Percentiles rank a stretch among this genome's conserved stretches.
Conservation (phyloP, 2,888 invertebrate species). For the Chrysolina haemoptera region DNA sequence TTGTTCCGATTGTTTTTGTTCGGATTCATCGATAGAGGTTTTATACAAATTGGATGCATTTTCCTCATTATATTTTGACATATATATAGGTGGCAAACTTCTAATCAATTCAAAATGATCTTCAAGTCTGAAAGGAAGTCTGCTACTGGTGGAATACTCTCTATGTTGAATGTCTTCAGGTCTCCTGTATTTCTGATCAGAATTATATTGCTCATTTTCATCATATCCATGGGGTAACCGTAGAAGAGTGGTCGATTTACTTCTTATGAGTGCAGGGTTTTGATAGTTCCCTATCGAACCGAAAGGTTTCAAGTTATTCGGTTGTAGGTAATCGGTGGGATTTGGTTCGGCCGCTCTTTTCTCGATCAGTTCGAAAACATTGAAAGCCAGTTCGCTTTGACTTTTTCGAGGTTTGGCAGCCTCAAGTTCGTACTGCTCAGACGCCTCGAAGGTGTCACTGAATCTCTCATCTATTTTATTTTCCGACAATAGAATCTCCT, state of each 20-base stretch:
- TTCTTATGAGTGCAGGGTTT: constrained; percentile 5
- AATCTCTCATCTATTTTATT: constrained; percentile 1
- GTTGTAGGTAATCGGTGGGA: constrained; percentile 24
- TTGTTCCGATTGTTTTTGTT: neutral
- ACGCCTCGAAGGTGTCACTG: constrained; percentile 4
- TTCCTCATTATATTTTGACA: neutral
- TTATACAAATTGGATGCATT: neutral
- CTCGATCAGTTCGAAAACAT: constrained; percentile 28
- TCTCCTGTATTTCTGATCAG: neutral
- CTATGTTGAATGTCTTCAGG: constrained; percentile 24
- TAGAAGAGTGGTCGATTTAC: constrained; percentile 1
- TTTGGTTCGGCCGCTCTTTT: neutral
- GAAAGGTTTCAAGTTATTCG: constrained; percentile 28
- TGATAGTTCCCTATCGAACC: constrained; percentile 21
- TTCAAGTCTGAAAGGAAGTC: neutral
- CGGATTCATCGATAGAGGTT: too few species aligned
- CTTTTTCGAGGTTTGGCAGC: constrained; percentile 48
- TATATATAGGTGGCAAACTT: constrained; percentile 15
- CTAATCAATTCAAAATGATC: constrained; percentile 13
- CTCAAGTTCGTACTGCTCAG: constrained; percentile 53
- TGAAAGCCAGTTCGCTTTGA: constrained; percentile 34
- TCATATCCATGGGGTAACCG: constrained; percentile 1
- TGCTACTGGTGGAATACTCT: constrained; percentile 24
- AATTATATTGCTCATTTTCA: neutral
- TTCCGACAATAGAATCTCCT: neutral